Conservation (phyloP, 2,888 invertebrate species). For the Heliconius erato region DNA sequence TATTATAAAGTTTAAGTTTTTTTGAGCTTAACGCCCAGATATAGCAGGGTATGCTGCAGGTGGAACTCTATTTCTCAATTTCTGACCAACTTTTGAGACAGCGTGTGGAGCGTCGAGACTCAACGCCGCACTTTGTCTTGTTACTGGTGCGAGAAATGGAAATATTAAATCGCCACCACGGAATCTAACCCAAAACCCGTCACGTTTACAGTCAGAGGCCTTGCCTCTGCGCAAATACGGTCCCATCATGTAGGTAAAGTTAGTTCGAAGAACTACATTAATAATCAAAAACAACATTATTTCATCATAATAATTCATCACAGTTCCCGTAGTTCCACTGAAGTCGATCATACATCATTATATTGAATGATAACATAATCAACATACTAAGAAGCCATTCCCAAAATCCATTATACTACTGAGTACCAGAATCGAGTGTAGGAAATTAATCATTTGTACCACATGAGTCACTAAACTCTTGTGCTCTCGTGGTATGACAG, state of each 20-base stretch:
- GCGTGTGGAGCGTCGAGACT: too few species aligned
- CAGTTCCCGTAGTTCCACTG: not conserved
- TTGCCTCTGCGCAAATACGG: not conserved
- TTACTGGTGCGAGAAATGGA: not conserved
- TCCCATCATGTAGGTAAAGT: not conserved
- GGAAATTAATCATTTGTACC: slow-evolving; percentile 26
- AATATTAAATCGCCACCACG: not conserved
- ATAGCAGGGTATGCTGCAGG: too few species aligned
- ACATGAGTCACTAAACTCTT: slow-evolving; percentile 30
- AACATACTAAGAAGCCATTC: slow-evolving; percentile 21
- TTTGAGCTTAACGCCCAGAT: too few species aligned
- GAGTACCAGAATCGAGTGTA: slow-evolving; percentile 30
- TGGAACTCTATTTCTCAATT: too few species aligned
- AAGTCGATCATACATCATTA: not conserved
- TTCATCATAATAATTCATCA: not conserved
- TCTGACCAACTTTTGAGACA: too few species aligned
- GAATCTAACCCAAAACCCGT: not conserved
- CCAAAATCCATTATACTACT: slow-evolving; percentile 33
- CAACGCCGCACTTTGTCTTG: not conserved
- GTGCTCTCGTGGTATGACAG: slow-evolving; percentile 21
- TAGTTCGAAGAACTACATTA: not conserved
- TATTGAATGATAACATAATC: slow-evolving; percentile 5
- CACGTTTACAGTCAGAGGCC: not conserved
- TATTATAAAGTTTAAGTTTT: too few species aligned
- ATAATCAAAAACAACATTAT: not conserved